Conservation (phyloP, 1,140 invertebrate genomes). For the Pseudachorutes palmiensis region DNA sequence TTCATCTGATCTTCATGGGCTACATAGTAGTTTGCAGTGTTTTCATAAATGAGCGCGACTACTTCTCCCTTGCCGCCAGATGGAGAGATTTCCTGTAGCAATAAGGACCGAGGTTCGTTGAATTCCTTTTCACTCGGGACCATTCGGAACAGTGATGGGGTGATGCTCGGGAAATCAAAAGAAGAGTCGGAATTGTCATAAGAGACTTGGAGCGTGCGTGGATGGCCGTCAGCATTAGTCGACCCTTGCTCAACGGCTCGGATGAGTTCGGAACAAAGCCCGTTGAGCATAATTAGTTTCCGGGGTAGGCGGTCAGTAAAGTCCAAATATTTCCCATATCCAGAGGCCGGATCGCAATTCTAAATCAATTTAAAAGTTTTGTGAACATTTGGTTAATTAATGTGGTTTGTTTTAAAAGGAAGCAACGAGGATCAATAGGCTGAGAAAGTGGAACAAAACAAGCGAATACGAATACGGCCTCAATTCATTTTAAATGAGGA, state of each 20-base stretch:
- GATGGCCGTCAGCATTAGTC: neutral
- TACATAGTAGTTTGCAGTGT: neutral
- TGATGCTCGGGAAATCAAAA: neutral
- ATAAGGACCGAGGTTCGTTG: neutral
- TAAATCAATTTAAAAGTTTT: neutral
- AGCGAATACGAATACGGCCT: too few species aligned
- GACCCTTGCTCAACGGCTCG: neutral
- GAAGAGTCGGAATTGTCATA: neutral
- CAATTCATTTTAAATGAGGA: neutral
- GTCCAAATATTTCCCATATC: neutral
- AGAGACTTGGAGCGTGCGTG: neutral
- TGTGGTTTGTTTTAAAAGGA: too few species aligned
- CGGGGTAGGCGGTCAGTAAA: neutral
- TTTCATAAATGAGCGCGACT: neutral
- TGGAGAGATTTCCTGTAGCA: neutral
- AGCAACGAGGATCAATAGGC: too few species aligned
- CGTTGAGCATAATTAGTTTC: neutral
- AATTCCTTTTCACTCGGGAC: neutral
- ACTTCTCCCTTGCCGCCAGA: neutral
- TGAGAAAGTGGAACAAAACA: too few species aligned
- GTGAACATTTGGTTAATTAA: too few species aligned
- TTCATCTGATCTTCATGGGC: neutral
- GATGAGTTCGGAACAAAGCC: constrained; percentile 1
- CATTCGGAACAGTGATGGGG: neutral
- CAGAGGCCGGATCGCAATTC: neutral